phyloP scores from a whole-genome alignment of 2,113 vertebrate species.

The Genyomyrus donnyi region DNA sequence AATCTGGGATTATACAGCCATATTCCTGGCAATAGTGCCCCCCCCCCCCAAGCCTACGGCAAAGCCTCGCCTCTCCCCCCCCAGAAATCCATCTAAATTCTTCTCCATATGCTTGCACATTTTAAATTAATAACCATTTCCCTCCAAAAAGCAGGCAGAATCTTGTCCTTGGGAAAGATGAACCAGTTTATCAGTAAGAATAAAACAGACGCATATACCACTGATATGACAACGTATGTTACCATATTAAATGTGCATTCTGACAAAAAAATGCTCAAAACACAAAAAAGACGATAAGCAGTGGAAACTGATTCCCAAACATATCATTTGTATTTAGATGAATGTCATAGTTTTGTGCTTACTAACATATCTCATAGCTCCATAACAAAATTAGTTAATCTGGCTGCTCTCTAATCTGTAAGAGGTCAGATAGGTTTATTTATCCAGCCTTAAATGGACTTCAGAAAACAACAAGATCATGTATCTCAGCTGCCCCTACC shows the following conservation, averaged over 20 bases:
- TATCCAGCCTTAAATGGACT: background rate
- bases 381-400: background rate
- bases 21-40: conserved; percentile 14
- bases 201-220: background rate
- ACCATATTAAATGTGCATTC: background rate
- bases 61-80: conserved; percentile 6
- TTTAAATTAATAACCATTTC: conserved; percentile 35
- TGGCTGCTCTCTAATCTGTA: background rate
- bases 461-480: background rate
- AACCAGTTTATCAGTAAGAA: conserved; percentile 33
- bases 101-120: conserved; percentile 35
- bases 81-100: conserved; percentile 17
- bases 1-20: conserved; percentile 13
- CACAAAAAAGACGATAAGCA: background rate
- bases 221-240: background rate
- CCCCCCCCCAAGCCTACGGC: background rate
- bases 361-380: background rate
- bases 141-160: conserved; percentile 25
- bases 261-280: background rate
- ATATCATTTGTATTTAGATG: background rate
- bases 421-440: background rate
- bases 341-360: background rate
- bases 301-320: background rate
- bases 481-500: background rate
- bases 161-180: conserved; percentile 19